These are phyloP conservation scores for Esperia sulphurella DNA, from an alignment of 2,888 invertebrate species.

Conservation along the genomic window DNA sequence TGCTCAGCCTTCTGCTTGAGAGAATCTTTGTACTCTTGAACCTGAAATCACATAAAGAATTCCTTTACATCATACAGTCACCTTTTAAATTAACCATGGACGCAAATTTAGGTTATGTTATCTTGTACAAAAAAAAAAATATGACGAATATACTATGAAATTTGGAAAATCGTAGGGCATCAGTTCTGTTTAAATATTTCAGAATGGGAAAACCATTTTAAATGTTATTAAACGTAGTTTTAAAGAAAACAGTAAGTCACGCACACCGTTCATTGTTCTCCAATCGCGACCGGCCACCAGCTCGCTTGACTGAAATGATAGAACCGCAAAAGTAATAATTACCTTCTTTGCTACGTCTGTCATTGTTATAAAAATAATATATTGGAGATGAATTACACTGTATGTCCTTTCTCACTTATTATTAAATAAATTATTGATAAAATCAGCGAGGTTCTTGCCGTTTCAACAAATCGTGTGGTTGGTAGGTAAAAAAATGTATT, in stretches of 20 bases:
- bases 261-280: slow-evolving; percentile 49
- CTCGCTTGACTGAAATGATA: slow-evolving; percentile 17
- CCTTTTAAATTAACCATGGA: slow-evolving; percentile 22
- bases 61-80: neutral
- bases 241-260: slow-evolving; percentile 38
- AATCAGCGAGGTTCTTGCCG: slow-evolving; percentile 22
- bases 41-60: slow-evolving; percentile 72
- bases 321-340: slow-evolving; percentile 27
- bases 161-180: neutral
- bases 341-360: slow-evolving; percentile 73
- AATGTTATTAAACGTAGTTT: slow-evolving; percentile 16
- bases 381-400: slow-evolving; percentile 23
- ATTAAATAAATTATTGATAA: slow-evolving; percentile 24
- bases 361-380: slow-evolving; percentile 45
- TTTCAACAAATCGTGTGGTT: slow-evolving; percentile 38
- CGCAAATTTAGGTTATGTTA: slow-evolving; percentile 50
- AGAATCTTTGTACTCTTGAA: slow-evolving; percentile 94
- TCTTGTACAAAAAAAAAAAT: slow-evolving; percentile 12
- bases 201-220: neutral
- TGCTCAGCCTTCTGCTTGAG: slow-evolving; percentile 93
- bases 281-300: slow-evolving; percentile 49
- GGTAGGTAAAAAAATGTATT: slow-evolving; percentile 29
- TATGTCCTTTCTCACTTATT: slow-evolving; percentile 20
- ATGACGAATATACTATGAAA: neutral
- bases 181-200: neutral